Evolutionary conservation across 1,140 invertebrate genomes (phyloP).

Genomic region (Aphaenogaster rudis): DNA sequence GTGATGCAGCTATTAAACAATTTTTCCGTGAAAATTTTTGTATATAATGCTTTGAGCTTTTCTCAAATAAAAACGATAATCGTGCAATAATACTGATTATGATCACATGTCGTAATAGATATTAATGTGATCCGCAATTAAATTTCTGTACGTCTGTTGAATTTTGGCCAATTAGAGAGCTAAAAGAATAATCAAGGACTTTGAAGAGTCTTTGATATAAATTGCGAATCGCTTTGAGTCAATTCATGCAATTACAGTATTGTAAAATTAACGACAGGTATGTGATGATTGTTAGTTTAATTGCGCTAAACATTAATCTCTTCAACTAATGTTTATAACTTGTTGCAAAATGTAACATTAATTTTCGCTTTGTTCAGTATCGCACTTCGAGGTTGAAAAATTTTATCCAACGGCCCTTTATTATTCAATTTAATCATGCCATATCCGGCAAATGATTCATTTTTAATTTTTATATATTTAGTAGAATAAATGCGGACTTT

Average conservation of each 20-base stretch:
- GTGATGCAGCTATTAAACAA: not conserved
- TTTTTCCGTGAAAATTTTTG: not conserved
- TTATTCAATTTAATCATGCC: constrained; percentile 1
- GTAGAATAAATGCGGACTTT: not conserved
- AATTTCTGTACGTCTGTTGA: not conserved
- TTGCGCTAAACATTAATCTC: constrained; percentile 6
- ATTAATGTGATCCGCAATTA: not conserved
- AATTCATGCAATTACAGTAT: not conserved
- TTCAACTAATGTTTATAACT: not conserved
- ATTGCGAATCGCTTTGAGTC: not conserved
- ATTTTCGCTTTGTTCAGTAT: not conserved
- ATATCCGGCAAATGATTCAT: not conserved
- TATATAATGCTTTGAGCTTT: not conserved
- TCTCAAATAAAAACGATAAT: constrained; percentile 3
- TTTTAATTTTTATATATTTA: not conserved
- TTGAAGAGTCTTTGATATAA: not conserved
- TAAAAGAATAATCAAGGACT: not conserved
- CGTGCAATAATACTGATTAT: not conserved
- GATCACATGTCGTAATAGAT: not conserved
- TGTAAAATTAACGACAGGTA: constrained; percentile 7
- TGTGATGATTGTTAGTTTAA: constrained; percentile 6
- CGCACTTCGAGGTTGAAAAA: not conserved
- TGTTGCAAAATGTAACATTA: not conserved
- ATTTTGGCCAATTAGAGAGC: not conserved
- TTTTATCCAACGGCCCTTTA: not conserved